Base-by-base conservation (phyloP, 1,140 invertebrate species). In the Drosophila baimaii region DNA sequence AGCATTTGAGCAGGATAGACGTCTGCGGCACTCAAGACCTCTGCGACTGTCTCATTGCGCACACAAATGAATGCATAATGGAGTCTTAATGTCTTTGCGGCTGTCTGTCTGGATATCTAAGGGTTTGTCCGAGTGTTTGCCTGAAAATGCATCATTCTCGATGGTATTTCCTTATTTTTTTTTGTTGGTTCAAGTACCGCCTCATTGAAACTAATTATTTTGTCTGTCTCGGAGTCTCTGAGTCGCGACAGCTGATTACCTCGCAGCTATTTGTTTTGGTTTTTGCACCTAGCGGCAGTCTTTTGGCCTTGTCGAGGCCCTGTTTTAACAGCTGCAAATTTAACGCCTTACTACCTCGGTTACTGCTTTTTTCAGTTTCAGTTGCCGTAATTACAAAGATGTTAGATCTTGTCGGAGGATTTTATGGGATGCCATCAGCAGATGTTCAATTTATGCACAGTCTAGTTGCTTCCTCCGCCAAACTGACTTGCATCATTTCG, bases 171-270 rank as follows among this genome's bases (percentile, higher is more conserved):
- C 25, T 37, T 51, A 68, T 69, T 37, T 46, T 70, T 59, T 57
- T 51, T 52, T 33, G 13, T 52, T 35, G 29, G 7, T 9, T 83
- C 75, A 64, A 88, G 83, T 83, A 73, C 78, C 44, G 56, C 25
- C 52, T 72, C 66, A 73, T 79, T 88, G 72, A 68, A 89, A 80
- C 79, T 84, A 88, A 89, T 89, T 88, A 81, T 84, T 77, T 77
- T 58, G 70, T 82, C 52, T 44, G 61, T 57, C 52, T 51, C 44
- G 19, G 17, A 39, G 59, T 33, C 55, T 74, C 17, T 44, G 57
- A 44, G 66, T 55, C 58, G 56, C 37, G 69, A 46, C 82, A 77
- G 84, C 80, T 89, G 80, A 88, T 84, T 89, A 81, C 84, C 79
- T 80, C 65, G 63, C 64, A 65, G 79, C 71, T 83, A 72, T 84